Base-by-base conservation (phyloP, 2,797 vertebrate species). In the Cossypha heuglini region DNA sequence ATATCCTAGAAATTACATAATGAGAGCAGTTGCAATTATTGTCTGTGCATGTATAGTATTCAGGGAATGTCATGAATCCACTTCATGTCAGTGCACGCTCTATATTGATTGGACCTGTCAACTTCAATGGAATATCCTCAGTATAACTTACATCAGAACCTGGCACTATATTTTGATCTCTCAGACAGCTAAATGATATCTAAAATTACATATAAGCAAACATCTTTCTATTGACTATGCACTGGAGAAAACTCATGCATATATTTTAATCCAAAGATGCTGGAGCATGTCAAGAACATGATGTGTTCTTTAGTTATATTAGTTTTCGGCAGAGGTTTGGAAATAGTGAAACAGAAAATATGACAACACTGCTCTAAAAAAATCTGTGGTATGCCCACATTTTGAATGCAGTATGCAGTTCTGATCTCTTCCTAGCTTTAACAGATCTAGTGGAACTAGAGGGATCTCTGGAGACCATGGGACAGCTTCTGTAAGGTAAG, bases 181-280 rank as follows among this genome's bases (percentile, higher is more conserved):
- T 81, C 75, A 90, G 94, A 96, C 89, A 97, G 82, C 79, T 88
- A 93, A 94, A 96, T 95, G 64, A 73, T 96, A 86, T 38, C 76
- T 75, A 90, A 96, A 96, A 93, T 95, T 90, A 77, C 48, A 78
- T 66, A 83, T 69, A 94, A 95, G 85, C 69, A 94, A 95, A 90
- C 78, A 93, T 91, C 62, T 81, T 90, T 91, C 52, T 88, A 86
- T 69, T 73, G 87, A 90, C 68, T 93, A 77, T 62, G 89, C 84
- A 91, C 1, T 64, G 71, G 46, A 90, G 79, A 90, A 93, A 92
- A 89, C 63, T 81, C 71, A 68, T 40, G 33, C 7, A 7, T 73
- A 37, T 64, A 83, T 96, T 97, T 96, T 84, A 94, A 91, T 93
- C 74, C 76, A 75, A 71, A 93, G 77, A 93, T 52, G 38, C 77